Evolutionary conservation across 2,888 invertebrate species (phyloP).

Genomic region (Eupithecia abbreviata): DNA sequence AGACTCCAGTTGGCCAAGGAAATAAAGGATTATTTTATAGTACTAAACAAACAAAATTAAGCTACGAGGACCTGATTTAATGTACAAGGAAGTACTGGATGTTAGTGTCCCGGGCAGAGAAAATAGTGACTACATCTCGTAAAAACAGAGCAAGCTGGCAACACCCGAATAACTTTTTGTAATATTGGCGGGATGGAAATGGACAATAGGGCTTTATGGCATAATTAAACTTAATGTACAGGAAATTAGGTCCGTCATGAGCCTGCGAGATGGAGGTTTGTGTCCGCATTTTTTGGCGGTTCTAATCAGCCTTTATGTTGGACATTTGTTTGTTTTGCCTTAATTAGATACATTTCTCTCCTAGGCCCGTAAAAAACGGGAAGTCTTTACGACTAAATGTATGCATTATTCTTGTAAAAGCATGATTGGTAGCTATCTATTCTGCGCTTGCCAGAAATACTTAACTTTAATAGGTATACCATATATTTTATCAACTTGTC

Average conservation of each 20-base stretch:
- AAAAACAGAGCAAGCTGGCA: constrained; percentile 24
- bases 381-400: constrained; percentile 9
- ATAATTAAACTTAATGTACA: constrained; percentile 50
- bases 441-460: neutral
- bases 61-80: neutral
- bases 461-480: neutral
- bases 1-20: neutral
- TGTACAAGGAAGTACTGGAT: neutral
- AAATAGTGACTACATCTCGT: constrained; percentile 22
- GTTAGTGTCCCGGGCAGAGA: neutral
- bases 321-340: constrained; percentile 33
- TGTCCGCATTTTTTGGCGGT: constrained; percentile 32
- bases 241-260: constrained; percentile 47
- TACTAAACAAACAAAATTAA: neutral
- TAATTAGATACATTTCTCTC: constrained; percentile 33
- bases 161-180: constrained; percentile 39
- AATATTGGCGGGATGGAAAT: constrained; percentile 42
- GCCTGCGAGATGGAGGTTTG: constrained; percentile 30
- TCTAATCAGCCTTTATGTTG: constrained; percentile 37
- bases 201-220: constrained; percentile 47
- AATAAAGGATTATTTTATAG: neutral
- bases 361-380: constrained; percentile 15
- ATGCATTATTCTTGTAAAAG: neutral
- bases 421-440: neutral
- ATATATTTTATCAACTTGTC: neutral